Base-by-base conservation (phyloP, 2,113 vertebrate genomes). In the Marmota monax region DNA sequence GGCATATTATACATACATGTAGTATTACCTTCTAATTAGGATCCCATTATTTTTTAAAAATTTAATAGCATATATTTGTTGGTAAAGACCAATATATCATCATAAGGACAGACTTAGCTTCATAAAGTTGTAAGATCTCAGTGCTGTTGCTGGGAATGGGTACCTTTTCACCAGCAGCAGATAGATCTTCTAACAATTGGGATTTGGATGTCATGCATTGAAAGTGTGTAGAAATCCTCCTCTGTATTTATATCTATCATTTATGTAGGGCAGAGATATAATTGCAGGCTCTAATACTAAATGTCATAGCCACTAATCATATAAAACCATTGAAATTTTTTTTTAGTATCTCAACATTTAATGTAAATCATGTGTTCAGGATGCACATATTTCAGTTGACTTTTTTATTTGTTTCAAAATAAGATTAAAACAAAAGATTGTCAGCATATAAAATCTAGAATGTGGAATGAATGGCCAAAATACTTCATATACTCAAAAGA, bases 131-230 rank as follows among this genome's bases (percentile, higher is more conserved):
- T 53, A 17, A 82, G 13, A 3, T 12, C 2, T 78, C 16, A 11
- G 7, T 5, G 17, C 34, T 84, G 0, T 5, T 2, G 2, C 39
- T 22, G 12, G 7, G 23, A 39, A 53, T 29, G 20, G 2, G 8
- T 27, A 39, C 1, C 4, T 7, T 53, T 85, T 8, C 79, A 6
- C 23, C 0, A 4, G 0, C 7, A 37, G 0, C 5, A 37, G 22
- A 42, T 16, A 32, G 29, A 42, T 12, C 7, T 23, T 34, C 29
- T 29, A 61, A 6, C 22, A 42, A n/a, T 70, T 56, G 8, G 32
- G 7, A 32, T 48, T 53, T 14, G 42, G 13, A 14, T 29, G 4
- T 7, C 8, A 3, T 29, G 32, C 2, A 1, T 7, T n/a, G 32
- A 37, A 9, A 16, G 56, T 8, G 2, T 13, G 7, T 56, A 34